These are phyloP conservation scores for Myrmecobius fasciatus DNA, from an alignment of 2,113 vertebrate species.

Conservation along the genomic window DNA sequence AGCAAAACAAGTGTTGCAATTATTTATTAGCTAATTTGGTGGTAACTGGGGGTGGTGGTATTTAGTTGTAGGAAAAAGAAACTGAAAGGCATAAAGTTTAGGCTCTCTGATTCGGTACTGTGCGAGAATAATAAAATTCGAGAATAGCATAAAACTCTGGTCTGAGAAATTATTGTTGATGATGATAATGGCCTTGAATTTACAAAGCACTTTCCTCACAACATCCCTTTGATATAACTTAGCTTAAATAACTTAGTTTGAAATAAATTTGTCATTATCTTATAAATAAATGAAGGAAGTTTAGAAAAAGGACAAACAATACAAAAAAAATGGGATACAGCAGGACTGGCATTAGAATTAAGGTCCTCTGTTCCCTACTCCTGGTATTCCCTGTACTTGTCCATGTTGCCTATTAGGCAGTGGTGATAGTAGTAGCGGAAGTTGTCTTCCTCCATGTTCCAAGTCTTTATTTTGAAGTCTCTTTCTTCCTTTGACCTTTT, in stretches of 20 bases:
- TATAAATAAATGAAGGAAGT: background rate
- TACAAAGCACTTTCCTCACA: background rate
- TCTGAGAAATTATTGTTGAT: background rate
- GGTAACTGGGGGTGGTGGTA: fast-evolving
- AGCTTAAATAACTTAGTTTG: too few species aligned
- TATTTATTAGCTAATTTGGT: background rate
- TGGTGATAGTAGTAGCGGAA: too few species aligned
- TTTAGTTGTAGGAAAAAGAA: background rate
- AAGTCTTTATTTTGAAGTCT: too few species aligned
- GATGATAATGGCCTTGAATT: background rate
- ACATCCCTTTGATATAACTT: background rate
- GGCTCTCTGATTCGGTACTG: background rate
- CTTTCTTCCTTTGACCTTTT: too few species aligned
- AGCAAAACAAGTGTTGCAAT: background rate
- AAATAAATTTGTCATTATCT: background rate
- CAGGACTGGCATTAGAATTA: background rate
- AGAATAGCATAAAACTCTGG: background rate
- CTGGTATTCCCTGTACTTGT: too few species aligned
- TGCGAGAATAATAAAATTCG: too few species aligned
- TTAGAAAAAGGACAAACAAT: background rate
- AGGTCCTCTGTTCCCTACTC: background rate
- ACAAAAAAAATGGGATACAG: background rate
- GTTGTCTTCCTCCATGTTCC: too few species aligned
- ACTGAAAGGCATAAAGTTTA: background rate
- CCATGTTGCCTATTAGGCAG: too few species aligned